Conservation (phyloP, 1,140 invertebrate genomes). For the Diorhabda carinulata region DNA sequence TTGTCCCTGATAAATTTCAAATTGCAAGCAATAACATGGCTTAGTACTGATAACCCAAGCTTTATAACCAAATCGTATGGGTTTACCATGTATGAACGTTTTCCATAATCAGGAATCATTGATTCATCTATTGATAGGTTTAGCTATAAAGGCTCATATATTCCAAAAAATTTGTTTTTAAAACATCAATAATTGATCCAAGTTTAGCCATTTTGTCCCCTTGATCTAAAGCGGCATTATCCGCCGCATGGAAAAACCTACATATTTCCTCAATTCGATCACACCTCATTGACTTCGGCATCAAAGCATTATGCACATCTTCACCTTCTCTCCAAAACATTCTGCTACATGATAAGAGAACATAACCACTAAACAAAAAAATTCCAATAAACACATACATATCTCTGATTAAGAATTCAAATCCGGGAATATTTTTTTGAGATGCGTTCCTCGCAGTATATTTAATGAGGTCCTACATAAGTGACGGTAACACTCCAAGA, state of each 20-base stretch:
- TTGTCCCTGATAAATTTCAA: neutral
- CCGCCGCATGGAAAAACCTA: slow-evolving; percentile 17
- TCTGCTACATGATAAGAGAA: slow-evolving; percentile 16
- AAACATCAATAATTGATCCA: slow-evolving; percentile 21
- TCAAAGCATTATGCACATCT: slow-evolving; percentile 33
- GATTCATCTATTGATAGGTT: neutral
- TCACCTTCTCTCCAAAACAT: slow-evolving; percentile 35
- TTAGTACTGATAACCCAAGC: neutral
- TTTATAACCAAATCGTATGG: neutral
- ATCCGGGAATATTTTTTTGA: neutral
- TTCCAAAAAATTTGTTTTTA: no score
- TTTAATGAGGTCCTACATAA: no score
- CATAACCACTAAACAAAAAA: slow-evolving; percentile 34
- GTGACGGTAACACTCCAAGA: no score
- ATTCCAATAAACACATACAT: slow-evolving; percentile 32
- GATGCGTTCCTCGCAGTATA: no score
- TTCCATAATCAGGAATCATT: neutral
- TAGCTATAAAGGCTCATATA: neutral
- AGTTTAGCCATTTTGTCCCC: neutral
- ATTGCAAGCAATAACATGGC: no score
- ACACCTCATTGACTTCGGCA: slow-evolving; percentile 29
- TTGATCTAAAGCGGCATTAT: no score
- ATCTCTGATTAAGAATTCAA: slow-evolving; percentile 11
- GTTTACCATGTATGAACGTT: neutral
- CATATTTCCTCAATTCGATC: slow-evolving; percentile 31